These are phyloP conservation scores for Aquatica leii DNA, from an alignment of 2,888 invertebrate species.

Conservation along the genomic window DNA sequence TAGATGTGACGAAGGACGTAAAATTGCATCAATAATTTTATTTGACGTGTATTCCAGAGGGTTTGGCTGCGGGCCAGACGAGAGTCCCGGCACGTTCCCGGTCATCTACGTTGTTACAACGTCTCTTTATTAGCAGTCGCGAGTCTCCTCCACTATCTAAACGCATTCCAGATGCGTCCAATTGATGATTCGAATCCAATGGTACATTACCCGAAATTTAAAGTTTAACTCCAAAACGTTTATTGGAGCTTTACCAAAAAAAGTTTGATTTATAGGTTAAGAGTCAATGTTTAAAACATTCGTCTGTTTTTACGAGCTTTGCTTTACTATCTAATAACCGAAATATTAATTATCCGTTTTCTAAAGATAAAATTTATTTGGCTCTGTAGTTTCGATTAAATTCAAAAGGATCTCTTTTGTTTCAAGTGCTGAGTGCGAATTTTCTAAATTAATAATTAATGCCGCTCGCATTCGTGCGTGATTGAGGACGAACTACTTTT, in stretches of 20 bases:
- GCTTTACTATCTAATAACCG: conserved; percentile 6
- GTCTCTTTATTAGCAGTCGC: conserved; percentile 43
- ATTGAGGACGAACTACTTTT: too few species aligned
- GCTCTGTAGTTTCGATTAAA: too few species aligned
- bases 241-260: not conserved
- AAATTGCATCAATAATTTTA: conserved; percentile 24
- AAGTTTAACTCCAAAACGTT: conserved; percentile 7
- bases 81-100: conserved; percentile 42
- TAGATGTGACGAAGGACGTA: too few species aligned
- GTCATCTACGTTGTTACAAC: conserved; percentile 39
- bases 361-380: too few species aligned
- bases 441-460: too few species aligned
- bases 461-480: too few species aligned
- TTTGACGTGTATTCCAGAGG: conserved; percentile 31
- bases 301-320: not conserved
- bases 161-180: conserved; percentile 38
- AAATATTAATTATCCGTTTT: conserved; percentile 13
- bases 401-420: too few species aligned
- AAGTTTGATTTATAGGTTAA: too few species aligned
- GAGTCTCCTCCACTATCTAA: conserved; percentile 27
- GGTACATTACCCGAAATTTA: conserved; percentile 24
- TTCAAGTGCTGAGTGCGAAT: too few species aligned
- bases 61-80: conserved; percentile 44
- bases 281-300: too few species aligned
- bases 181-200: conserved; percentile 28